These are phyloP conservation scores for Cheilosia grossa DNA, from an alignment of 2,888 invertebrate species.

Conservation along the genomic window DNA sequence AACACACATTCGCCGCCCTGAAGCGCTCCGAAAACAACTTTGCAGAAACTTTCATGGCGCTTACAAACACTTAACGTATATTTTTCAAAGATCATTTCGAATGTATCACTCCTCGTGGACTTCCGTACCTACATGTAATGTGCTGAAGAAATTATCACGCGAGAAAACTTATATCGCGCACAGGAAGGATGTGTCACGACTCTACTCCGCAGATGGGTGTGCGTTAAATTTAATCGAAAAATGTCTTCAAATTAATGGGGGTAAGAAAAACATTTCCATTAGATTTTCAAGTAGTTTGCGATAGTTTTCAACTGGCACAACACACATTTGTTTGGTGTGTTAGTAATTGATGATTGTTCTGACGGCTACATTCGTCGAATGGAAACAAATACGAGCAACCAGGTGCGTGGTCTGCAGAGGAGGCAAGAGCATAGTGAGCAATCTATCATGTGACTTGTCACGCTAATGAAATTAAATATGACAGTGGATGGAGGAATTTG, in stretches of 20 bases:
- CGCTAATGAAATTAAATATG: conserved; percentile 16
- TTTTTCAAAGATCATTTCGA: conserved; percentile 28
- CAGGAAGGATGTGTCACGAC: conserved; percentile 10
- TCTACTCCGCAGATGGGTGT: conserved; percentile 16
- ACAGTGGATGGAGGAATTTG: neutral
- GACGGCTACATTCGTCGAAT: conserved; percentile 17
- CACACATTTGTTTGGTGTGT: conserved; percentile 26
- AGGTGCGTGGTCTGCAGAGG: neutral
- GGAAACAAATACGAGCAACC: conserved; percentile 3
- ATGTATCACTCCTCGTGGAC: neutral
- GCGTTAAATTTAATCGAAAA: conserved; percentile 17
- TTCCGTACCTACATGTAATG: neutral
- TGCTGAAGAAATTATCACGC: neutral
- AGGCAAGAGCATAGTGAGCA: neutral
- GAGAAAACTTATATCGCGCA: conserved; percentile 9
- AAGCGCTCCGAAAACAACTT: conserved; percentile 4
- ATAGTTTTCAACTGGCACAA: conserved; percentile 36
- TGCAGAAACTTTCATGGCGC: conserved; percentile 45
- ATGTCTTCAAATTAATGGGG: neutral
- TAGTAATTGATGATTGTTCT: conserved; percentile 49
- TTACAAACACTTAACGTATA: conserved; percentile 26
- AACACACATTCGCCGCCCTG: conserved; percentile 29
- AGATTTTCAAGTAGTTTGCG: neutral
- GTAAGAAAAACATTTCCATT: neutral
- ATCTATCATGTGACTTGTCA: conserved; percentile 17